Evolutionary conservation across 2,113 vertebrate species (phyloP), one percentile per base, ranked within the genome.

Genomic region (Gymnorhina tibicen): DNA sequence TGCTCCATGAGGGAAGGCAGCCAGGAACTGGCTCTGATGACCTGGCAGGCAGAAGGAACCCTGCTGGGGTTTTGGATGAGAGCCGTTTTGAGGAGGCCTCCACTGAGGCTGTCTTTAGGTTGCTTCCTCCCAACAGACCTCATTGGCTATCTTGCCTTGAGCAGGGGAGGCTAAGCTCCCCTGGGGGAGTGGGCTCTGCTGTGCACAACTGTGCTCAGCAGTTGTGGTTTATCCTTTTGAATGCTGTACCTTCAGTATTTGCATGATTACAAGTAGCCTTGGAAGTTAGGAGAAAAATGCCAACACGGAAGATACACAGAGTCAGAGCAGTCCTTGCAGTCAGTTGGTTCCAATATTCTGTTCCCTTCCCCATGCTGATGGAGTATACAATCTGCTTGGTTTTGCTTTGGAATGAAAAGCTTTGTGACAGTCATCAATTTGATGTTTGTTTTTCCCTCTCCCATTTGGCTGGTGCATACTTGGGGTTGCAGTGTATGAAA

Each of bases 1-100:
- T 0, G 0, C 35, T 58, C 21, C 0, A 0, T 22, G 35, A 41
- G 35, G 68, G n/a, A 69, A 58, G 72, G 91, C 63, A 66, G 86
- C 59, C 84, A 86, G 83, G 58, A 83, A 5, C 67, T 22, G 46
- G 6, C 74, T 63, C 46, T 62, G 42, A 49, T 46, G 82, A 27
- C 14, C n/a, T 62, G 46, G 72, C 56, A 72, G 58, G 74, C 67
- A 66, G 82, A 23, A 87, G 58, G 33, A 92, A 17, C n/a, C 75
- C 72, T 74, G 24, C 58, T 37, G 72, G 60, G 30, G 9, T 52
- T 79, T 47, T 56, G 41, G 44, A 74, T 41, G 4, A 75, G 70
- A 68, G 21, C 39, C 88, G 17, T 44, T 69, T 7, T 13, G 60
- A 46, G 42, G 33, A 67, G 66, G 30, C 41, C 19, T 64, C 70